Evolutionary conservation across 2,113 vertebrate species (phyloP).

Genomic region (Glaucidium brasilianum): DNA sequence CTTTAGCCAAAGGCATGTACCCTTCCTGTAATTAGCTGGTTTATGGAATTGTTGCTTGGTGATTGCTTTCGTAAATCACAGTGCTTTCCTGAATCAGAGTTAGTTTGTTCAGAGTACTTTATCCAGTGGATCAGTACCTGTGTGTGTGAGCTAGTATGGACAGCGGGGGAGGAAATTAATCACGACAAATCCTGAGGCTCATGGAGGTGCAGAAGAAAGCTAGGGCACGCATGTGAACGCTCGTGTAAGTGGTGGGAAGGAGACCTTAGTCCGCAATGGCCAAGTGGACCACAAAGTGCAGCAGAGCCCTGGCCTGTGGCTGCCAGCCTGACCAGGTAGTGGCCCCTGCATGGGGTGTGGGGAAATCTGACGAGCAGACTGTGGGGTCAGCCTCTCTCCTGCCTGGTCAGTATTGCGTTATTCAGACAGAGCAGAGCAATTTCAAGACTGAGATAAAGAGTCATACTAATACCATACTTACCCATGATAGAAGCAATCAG

Average conservation of each 20-base stretch:
- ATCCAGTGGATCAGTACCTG: not conserved
- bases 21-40: not conserved
- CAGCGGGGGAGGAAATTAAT: not conserved
- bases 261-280: rapidly evolving
- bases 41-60: not conserved
- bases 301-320: not conserved
- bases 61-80: not conserved
- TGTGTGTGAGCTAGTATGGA: not conserved
- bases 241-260: not conserved
- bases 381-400: not conserved
- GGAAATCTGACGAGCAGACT: rapidly evolving
- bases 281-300: not conserved
- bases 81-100: not conserved
- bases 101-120: not conserved
- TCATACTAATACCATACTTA: not conserved
- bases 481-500: not conserved
- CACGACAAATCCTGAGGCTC: not conserved
- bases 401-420: not conserved
- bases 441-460: not conserved
- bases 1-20: not conserved
- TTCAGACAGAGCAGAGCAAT: not conserved
- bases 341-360: rapidly evolving
- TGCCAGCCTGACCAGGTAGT: not conserved
- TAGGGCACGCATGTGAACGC: too few relatives aligned
- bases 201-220: not conserved